These are phyloP conservation scores for Caenorhabditis sp. DNA, from an alignment of 2,888 invertebrate species.

Conservation along the genomic window DNA sequence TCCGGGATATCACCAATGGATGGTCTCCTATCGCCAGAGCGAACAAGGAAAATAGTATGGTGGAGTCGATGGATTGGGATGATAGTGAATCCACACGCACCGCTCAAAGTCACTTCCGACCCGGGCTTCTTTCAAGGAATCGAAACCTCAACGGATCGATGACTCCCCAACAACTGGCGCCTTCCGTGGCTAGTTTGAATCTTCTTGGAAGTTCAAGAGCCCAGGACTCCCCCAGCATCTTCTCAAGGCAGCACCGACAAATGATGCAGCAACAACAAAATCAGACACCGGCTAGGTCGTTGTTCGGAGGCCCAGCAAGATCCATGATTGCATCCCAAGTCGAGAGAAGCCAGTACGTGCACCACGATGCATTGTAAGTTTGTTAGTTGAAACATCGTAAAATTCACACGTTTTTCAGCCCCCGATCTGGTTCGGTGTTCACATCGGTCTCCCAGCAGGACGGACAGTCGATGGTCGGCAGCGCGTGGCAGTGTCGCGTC, in stretches of 20 bases:
- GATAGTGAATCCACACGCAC: conserved; percentile 46
- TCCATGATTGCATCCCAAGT: conserved; percentile 34
- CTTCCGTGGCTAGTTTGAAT: conserved; percentile 54
- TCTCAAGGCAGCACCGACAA: conserved; percentile 49
- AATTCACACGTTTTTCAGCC: conserved; percentile 40
- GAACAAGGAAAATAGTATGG: conserved; percentile 26
- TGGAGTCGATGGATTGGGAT: conserved; percentile 74
- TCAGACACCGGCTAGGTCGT: conserved; percentile 33
- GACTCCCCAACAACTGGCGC: conserved; percentile 46
- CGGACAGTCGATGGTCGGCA: conserved; percentile 51
- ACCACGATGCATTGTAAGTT: too few relatives aligned
- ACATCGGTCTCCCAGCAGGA: conserved; percentile 66
- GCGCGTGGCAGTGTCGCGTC: conserved; percentile 60
- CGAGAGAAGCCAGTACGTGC: conserved; percentile 32
- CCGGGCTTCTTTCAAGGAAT: conserved; percentile 27
- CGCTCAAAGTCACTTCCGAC: conserved; percentile 27
- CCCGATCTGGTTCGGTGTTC: conserved; percentile 62
- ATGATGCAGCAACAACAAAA: conserved; percentile 27
- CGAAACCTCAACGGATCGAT: neutral
- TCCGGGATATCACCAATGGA: conserved; percentile 34
- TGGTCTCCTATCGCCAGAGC: neutral
- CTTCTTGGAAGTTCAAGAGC: conserved; percentile 20
- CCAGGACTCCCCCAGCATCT: conserved; percentile 39
- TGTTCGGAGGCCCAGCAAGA: conserved; percentile 38
- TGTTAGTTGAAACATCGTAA: neutral